Evolutionary conservation across 2,888 invertebrate genomes (phyloP), one percentile per base, ranked within the genome.

Genomic region (Lottia gigantea): DNA sequence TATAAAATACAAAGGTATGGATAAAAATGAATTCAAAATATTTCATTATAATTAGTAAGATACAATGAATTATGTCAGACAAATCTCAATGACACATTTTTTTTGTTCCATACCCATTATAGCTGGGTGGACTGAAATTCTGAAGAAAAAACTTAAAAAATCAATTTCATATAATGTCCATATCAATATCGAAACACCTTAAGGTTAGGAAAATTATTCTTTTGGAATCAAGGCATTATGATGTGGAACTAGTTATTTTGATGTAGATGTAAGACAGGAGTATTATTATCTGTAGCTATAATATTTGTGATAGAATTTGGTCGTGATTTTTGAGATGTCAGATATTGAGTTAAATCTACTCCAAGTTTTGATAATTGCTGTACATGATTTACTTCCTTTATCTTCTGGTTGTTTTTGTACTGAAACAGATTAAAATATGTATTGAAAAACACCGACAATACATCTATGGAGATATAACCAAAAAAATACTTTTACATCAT

Each of bases 281-380:
- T 46, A 11, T 75, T 72, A 25, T 76, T 71, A 12, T 66, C 70
- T 8, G 8, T 40, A 3, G 83, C 77, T 1, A 83, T 72, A 62
- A 86, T 81, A 19, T 78, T 69, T 6, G 83, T 78, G 19, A 85
- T 74, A 72, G 81, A 82, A 16, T 76, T 76, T 16, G 85, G 85
- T 19, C 74, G 73, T 8, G 71, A 75, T 25, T 80, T 69, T 67
- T 78, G 68, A 11, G 80, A 70, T 67, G 80, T 71, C 8, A 85
- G 68, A 45, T 81, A 83, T 16, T 77, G 67, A 63, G 81, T 83
- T 12, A 87, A 71, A 67, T 84, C 78, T 23, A 87, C 85, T 25
- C 74, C 73, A 15, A 86, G 75, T 2, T 72, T 74, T 63, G 78
- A 72, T 31, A 87, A 78, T 45, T 78, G 74, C 46, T 71, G 73